A percentile compares a stretch with the other conserved stretches of the same genome.
phyloP scores from a whole-genome alignment of 2,113 vertebrate genomes.

The Steatornis caripensis region DNA sequence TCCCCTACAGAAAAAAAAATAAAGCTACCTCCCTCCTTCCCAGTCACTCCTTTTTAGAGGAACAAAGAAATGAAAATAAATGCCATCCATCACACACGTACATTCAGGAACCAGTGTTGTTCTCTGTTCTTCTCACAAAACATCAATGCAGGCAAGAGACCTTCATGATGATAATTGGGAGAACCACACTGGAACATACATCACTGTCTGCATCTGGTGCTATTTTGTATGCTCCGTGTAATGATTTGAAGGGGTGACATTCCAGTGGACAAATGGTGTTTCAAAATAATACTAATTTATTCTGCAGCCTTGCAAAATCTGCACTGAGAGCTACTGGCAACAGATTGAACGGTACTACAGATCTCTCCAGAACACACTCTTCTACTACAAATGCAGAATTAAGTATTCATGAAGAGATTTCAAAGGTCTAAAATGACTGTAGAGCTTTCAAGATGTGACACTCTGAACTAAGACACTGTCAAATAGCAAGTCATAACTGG shows the following conservation, averaged over 20 bases:
- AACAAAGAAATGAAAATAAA: conserved; percentile 18
- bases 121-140: not conserved
- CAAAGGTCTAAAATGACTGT: conserved; percentile 45
- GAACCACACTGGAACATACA: not conserved
- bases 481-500: conserved; percentile 11
- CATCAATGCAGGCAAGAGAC: not conserved
- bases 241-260: conserved; percentile 14
- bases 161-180: not conserved
- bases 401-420: conserved; percentile 57
- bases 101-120: not conserved
- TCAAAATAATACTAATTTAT: conserved; percentile 48
- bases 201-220: not conserved
- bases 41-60: not conserved
- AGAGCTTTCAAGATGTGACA: conserved; percentile 41
- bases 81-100: not conserved
- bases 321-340: conserved; percentile 6
- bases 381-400: conserved; percentile 39
- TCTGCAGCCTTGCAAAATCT: conserved; percentile 2
- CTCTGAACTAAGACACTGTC: conserved; percentile 25
- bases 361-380: conserved; percentile 22
- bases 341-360: conserved; percentile 13
- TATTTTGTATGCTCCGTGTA: not conserved
- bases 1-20: not conserved
- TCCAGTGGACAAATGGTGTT: conserved; percentile 18
- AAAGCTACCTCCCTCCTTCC: not conserved